phyloP scores from a whole-genome alignment of 2,888 invertebrate genomes.

The Digitonthophagus gazella region DNA sequence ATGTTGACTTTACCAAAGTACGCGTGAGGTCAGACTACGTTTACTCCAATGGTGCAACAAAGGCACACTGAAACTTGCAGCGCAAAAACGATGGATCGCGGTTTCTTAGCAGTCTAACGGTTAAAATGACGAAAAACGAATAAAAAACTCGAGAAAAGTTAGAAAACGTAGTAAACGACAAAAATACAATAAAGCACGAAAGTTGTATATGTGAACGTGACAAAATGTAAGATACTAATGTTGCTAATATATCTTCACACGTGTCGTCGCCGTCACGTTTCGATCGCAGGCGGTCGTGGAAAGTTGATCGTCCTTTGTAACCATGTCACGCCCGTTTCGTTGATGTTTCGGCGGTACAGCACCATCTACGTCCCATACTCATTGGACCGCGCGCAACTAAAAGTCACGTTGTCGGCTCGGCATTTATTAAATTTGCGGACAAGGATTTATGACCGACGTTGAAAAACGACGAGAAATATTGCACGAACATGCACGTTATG shows the following conservation, averaged over 20 bases:
- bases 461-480: neutral
- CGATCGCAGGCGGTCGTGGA: neutral
- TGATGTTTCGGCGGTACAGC: neutral
- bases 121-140: too few relatives aligned
- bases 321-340: neutral
- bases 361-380: neutral
- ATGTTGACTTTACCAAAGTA: too few relatives aligned
- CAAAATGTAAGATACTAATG: constrained; percentile 4
- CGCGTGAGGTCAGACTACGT: too few relatives aligned
- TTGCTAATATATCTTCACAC: constrained; percentile 3
- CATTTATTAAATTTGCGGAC: neutral
- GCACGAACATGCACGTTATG: neutral
- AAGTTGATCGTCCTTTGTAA: neutral
- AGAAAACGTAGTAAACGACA: too few relatives aligned
- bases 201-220: too few relatives aligned
- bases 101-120: too few relatives aligned
- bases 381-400: neutral
- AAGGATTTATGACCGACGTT: neutral
- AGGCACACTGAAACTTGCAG: too few relatives aligned
- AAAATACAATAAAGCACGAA: too few relatives aligned
- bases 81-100: too few relatives aligned
- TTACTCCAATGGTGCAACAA: too few relatives aligned
- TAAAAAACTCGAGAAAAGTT: too few relatives aligned
- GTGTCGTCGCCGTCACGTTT: neutral
- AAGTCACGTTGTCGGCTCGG: neutral